A percentile compares a stretch with the other conserved stretches of the same genome.
Conservation (phyloP, 2,113 vertebrate genomes). For the Corydoras sp. region DNA sequence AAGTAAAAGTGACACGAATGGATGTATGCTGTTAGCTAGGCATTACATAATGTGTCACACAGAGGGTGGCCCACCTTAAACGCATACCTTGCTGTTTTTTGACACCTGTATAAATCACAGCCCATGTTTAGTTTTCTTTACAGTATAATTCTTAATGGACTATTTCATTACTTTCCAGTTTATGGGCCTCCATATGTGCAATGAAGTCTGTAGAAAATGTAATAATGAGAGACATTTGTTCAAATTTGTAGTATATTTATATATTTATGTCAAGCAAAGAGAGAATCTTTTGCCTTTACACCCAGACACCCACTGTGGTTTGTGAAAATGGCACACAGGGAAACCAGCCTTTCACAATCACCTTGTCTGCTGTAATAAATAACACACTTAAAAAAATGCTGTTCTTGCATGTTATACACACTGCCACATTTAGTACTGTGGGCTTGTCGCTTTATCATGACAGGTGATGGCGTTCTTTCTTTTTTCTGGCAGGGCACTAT, state of each 20-base stretch:
- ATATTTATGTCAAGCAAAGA: background rate
- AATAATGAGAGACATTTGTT: background rate
- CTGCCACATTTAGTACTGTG: conserved; percentile 2
- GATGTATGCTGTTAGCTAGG: conserved; percentile 12
- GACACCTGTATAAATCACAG: background rate
- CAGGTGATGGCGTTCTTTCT: conserved; percentile 6
- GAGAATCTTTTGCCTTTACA: background rate
- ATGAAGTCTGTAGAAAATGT: background rate
- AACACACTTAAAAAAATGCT: conserved; percentile 27
- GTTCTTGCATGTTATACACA: conserved; percentile 23
- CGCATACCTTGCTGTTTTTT: background rate
- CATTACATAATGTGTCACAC: conserved; percentile 12
- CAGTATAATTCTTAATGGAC: background rate
- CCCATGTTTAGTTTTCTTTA: background rate
- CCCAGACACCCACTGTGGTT: background rate
- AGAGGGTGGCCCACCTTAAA: background rate
- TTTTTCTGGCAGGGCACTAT: conserved; percentile 2
- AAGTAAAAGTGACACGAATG: conserved; percentile 12
- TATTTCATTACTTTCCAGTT: too few species aligned
- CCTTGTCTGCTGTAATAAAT: conserved; percentile 31
- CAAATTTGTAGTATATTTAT: background rate
- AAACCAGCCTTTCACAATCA: conserved; percentile 12
- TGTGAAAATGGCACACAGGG: conserved; percentile 1
- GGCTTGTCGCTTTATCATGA: conserved; percentile 29
- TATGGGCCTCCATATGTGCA: too few species aligned